Conservation (phyloP, 2,113 vertebrate genomes). For the Serilophus lunatus region DNA sequence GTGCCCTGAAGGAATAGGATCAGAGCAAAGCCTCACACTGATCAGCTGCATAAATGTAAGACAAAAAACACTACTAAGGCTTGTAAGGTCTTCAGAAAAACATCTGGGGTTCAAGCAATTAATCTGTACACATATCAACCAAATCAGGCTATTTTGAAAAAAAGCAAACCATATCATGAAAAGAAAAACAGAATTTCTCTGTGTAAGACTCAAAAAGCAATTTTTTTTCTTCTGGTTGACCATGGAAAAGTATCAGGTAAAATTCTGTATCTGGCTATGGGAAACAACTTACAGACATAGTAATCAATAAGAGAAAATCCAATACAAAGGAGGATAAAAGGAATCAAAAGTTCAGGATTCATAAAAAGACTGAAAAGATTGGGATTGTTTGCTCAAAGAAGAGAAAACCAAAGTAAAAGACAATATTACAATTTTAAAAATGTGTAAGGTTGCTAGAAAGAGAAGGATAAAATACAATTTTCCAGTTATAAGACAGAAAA, state of each 20-base stretch:
- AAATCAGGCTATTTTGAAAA: not conserved
- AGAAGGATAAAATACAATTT: not conserved
- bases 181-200: not conserved
- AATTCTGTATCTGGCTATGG: not conserved
- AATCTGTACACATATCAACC: not conserved
- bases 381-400: not conserved
- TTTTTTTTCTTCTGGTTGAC: not conserved
- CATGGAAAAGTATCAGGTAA: not conserved
- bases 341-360: not conserved
- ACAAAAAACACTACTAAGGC: not conserved
- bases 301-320: not conserved
- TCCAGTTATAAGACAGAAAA: not conserved
- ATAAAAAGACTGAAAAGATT: not conserved
- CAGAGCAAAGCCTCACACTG: not conserved
- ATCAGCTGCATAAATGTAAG: not conserved
- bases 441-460: not conserved
- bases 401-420: not conserved
- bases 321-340: not conserved
- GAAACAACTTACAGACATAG: not conserved
- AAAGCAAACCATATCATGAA: not conserved
- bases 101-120: not conserved
- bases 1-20: not conserved
- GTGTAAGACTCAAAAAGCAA: not conserved
- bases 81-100: not conserved
- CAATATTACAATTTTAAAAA: not conserved